Evolutionary conservation across 2,113 vertebrate genomes (phyloP), one percentile per base, ranked within the genome.

Genomic region (Cyprinodon variegatus): DNA sequence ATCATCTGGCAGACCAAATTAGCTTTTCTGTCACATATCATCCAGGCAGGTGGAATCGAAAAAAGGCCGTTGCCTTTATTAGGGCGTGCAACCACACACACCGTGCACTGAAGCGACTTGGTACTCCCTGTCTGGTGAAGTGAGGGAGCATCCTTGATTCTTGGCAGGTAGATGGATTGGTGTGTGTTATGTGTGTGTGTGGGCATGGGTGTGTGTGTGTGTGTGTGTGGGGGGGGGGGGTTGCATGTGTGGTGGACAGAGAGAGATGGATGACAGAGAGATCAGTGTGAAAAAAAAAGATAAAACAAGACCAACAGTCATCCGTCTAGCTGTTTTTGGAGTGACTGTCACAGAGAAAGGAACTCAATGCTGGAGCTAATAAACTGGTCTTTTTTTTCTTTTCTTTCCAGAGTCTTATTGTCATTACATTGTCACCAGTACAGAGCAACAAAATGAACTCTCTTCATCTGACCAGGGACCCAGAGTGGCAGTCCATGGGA

Each of bases 1-100:
- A 77, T 72, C 50, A 76, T 63, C 74, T 79, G 66, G 71, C 66
- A 22, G 63, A 74, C 74, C 29, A 59, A 83, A 87, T 83, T 41
- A 79, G 85, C 61, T 80, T 77, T 46, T 64, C 22, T 81, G 76
- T 80, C 81, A 75, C 63, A 71, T 70, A 81, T 72, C 38, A 61
- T 66, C 68, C 60, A 41, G 43, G 43, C 68, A 69, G 76, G 79
- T 74, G 71, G 74, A 57, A 65, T 79, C 62, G 64, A 68, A 67
- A 57, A 77, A 73, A 61, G 50, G n/a, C 39, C 17, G 12, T 61
- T 41, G 69, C 59, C 62, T 37, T 53, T 65, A 38, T 57, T 29
- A 69, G 68, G 57, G 29, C 67, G 48, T 50, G 64, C 63, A 72
- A 3, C 0, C 3, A 79, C 38, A 61, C 48, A 45, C 1, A 68